A percentile compares a stretch with the other conserved stretches of the same genome.
Evolutionary conservation across 2,113 vertebrate genomes (phyloP).

Genomic region (Brienomyrus longianalis): DNA sequence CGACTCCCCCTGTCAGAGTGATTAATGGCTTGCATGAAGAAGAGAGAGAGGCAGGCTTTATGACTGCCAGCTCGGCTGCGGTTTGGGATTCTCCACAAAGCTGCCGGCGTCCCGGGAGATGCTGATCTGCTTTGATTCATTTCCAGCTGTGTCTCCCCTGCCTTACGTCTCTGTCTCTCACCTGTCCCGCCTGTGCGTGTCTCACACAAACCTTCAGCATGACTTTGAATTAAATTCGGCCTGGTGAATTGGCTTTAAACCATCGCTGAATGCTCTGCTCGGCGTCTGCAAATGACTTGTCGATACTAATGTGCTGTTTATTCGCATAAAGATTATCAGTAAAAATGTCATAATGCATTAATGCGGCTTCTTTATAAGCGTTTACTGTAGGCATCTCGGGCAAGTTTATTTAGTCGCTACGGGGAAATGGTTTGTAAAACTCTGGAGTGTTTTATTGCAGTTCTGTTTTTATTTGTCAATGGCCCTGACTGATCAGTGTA

Average conservation of each 20-base stretch:
- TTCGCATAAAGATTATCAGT: conserved; percentile 31
- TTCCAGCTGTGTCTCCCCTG: conserved; percentile 46
- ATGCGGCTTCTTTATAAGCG: not conserved
- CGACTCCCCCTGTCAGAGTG: conserved; percentile 5
- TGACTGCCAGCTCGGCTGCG: conserved; percentile 7
- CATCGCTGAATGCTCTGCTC: not conserved
- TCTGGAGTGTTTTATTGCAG: not conserved
- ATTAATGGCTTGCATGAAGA: conserved; percentile 9
- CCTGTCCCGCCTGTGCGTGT: not conserved
- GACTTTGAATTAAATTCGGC: not conserved
- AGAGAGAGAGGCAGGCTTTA: not conserved
- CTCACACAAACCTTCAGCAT: not conserved
- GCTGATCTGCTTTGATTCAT: conserved; percentile 32
- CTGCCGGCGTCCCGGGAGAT: not conserved
- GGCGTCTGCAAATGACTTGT: not conserved
- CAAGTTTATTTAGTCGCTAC: not conserved
- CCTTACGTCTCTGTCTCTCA: not conserved
- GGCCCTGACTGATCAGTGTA: conserved; percentile 5
- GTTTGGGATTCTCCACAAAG: not conserved
- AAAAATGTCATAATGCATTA: conserved; percentile 11
- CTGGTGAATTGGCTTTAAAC: not conserved
- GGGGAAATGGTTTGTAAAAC: not conserved
- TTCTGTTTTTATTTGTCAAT: conserved; percentile 35
- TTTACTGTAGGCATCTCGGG: not conserved
- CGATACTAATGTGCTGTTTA: not conserved